Percentiles rank a stretch among this genome's conserved stretches.
phyloP scores from a whole-genome alignment of 2,888 invertebrate genomes.

The Drosophila pullipes region DNA sequence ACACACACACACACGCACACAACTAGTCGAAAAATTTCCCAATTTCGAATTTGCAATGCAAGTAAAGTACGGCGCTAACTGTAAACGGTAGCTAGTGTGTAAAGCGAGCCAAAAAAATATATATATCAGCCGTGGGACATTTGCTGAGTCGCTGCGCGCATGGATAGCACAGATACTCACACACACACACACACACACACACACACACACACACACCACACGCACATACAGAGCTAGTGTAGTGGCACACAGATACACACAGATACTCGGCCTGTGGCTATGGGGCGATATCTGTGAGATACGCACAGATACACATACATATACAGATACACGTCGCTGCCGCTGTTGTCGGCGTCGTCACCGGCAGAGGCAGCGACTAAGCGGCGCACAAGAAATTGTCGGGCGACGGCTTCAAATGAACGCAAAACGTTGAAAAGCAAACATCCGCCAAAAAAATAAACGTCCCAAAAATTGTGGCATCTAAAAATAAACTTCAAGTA shows the following conservation, averaged over 20 bases:
- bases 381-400: constrained; percentile 80
- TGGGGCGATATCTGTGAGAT: constrained; percentile 78
- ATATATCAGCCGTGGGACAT: constrained; percentile 52
- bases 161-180: constrained; percentile 39
- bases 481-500: constrained; percentile 67
- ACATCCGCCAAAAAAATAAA: constrained; percentile 84
- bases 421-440: constrained; percentile 86
- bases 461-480: constrained; percentile 58
- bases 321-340: constrained; percentile 55
- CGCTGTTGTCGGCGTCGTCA: constrained; percentile 45
- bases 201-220: constrained; percentile 16
- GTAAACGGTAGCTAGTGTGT: constrained; percentile 24
- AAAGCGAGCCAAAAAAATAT: constrained; percentile 23
- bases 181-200: constrained; percentile 23
- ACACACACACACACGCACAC: background rate
- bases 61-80: constrained; percentile 30
- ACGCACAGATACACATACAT: constrained; percentile 73
- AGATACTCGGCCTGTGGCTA: constrained; percentile 61
- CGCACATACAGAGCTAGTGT: constrained; percentile 18
- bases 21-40: constrained; percentile 45
- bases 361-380: constrained; percentile 52
- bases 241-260: constrained; percentile 70
- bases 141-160: constrained; percentile 42
- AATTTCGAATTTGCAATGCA: constrained; percentile 57
- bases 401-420: constrained; percentile 85